Evolutionary conservation across 2,888 invertebrate species (phyloP).

Genomic region (Zonitis immaculata): DNA sequence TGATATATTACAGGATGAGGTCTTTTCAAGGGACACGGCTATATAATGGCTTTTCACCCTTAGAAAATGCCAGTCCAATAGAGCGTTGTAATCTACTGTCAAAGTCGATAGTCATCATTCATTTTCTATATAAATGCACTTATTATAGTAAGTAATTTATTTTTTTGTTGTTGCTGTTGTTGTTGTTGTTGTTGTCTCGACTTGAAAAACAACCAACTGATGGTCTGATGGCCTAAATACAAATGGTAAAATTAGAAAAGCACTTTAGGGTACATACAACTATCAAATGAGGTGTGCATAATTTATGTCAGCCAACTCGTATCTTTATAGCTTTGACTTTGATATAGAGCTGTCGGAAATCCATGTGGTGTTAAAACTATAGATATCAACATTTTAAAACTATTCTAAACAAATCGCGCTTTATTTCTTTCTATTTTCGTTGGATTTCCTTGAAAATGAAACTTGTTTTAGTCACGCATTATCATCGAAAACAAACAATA

Average conservation of each 20-base stretch:
- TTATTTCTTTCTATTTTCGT: no score
- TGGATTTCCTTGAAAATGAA: conserved; percentile 36
- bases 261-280: conserved; percentile 39
- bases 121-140: conserved; percentile 26
- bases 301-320: conserved; percentile 46
- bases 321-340: conserved; percentile 42
- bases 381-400: conserved; percentile 43
- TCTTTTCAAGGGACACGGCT: conserved; percentile 32
- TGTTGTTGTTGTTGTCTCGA: no score
- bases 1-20: conserved; percentile 44
- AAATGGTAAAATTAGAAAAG: conserved; percentile 44
- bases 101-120: conserved; percentile 41
- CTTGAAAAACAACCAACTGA: not conserved
- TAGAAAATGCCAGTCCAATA: conserved; percentile 30
- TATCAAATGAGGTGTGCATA: conserved; percentile 41
- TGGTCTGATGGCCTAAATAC: not conserved
- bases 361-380: conserved; percentile 44
- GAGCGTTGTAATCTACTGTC: conserved; percentile 44
- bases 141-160: no score
- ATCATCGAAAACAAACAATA: conserved; percentile 41
- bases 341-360: conserved; percentile 46
- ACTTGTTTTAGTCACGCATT: conserved; percentile 45
- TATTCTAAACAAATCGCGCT: conserved; percentile 39
- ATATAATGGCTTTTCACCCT: conserved; percentile 34
- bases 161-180: conserved; percentile 10